Evolutionary conservation across 23 tunicate genomes (phyloP).

Genomic region (Ciona savignyi): DNA sequence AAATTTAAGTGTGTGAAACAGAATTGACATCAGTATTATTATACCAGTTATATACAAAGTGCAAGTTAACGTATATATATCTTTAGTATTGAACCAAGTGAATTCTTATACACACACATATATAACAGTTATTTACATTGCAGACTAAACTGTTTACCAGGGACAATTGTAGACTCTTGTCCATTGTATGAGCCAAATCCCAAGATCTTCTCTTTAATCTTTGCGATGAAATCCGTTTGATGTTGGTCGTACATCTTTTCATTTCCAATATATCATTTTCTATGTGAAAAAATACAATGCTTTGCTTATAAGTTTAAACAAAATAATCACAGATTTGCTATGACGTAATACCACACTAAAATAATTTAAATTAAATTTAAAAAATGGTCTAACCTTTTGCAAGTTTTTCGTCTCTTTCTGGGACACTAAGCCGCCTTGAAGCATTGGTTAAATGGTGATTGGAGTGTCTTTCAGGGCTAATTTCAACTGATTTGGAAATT

Average conservation of each 20-base stretch:
- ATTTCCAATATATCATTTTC: background rate
- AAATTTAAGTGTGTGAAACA: too few species aligned
- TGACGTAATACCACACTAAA: background rate
- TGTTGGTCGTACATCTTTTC: background rate
- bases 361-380: too few species aligned
- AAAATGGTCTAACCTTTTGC: constrained; percentile 5
- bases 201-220: constrained; percentile 28
- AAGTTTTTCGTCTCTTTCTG: constrained; percentile 9
- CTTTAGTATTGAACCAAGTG: too few species aligned
- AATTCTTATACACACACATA: too few species aligned
- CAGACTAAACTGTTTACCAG: too few species aligned
- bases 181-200: constrained; percentile 55
- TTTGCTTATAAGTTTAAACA: background rate
- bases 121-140: too few species aligned
- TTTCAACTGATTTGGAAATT: constrained; percentile 5
- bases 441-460: background rate
- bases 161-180: constrained; percentile 31
- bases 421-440: constrained; percentile 6
- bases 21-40: too few species aligned
- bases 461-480: background rate
- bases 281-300: background rate
- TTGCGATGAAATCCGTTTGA: constrained; percentile 6
- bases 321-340: background rate
- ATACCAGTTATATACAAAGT: too few species aligned
- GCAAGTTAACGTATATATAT: too few species aligned